Percentiles rank a stretch among this genome's conserved stretches.
Conservation (phyloP, 2,797 vertebrate species). For the Saguinus oedipus region DNA sequence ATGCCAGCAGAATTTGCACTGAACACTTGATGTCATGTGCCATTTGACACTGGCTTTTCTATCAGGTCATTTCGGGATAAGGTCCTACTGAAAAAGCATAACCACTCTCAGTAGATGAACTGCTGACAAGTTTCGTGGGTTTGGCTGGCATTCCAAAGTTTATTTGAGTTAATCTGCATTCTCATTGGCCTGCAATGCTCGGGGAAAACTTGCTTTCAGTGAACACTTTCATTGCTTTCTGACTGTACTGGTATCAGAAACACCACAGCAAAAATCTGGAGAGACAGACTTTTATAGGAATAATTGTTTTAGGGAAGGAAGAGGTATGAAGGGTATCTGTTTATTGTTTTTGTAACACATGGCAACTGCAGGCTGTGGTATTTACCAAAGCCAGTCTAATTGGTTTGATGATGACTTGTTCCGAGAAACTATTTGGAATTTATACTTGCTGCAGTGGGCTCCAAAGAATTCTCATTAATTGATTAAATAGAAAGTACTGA, state of each 20-base stretch:
- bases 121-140: slow-evolving; percentile 61
- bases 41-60: slow-evolving; percentile 66
- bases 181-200: slow-evolving; percentile 55
- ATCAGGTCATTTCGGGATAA: slow-evolving; percentile 83
- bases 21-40: slow-evolving; percentile 54
- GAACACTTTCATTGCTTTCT: slow-evolving; percentile 50
- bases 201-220: slow-evolving; percentile 62
- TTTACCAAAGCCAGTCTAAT: slow-evolving; percentile 30
- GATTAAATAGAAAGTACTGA: neutral
- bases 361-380: neutral
- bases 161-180: slow-evolving; percentile 67
- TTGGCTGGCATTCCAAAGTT: slow-evolving; percentile 70
- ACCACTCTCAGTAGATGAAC: slow-evolving; percentile 40
- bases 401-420: neutral
- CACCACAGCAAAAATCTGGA: slow-evolving; percentile 1
- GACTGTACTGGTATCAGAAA: slow-evolving; percentile 45
- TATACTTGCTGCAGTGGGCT: neutral
- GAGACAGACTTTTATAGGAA: slow-evolving; percentile 21
- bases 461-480: slow-evolving; percentile 11
- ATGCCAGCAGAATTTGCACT: neutral
- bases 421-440: slow-evolving; percentile 5
- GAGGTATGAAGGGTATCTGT: slow-evolving; percentile 13
- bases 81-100: slow-evolving; percentile 58
- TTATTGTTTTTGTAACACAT: slow-evolving; percentile 24
- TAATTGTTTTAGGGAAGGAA: slow-evolving; percentile 36